These are phyloP conservation scores for Corythornis vintsioides DNA, from an alignment of 2,113 vertebrate species.

Conservation along the genomic window DNA sequence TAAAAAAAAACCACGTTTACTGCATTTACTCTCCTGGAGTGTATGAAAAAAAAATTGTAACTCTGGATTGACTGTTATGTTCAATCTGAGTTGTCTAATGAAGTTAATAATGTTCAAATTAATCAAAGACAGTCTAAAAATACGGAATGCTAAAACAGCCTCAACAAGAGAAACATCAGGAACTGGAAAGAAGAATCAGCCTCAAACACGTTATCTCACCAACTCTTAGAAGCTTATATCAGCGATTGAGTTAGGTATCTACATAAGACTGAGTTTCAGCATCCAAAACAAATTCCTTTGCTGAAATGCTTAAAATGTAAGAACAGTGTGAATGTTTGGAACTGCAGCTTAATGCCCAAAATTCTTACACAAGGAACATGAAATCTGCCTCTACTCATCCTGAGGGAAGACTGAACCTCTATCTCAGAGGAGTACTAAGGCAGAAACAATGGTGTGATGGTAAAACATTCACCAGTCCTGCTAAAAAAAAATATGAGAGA, in stretches of 20 bases:
- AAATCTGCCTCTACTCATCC: not conserved
- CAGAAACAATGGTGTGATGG: not conserved
- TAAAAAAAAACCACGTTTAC: not conserved
- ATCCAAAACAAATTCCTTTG: not conserved
- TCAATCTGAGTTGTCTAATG: not conserved
- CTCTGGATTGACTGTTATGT: not conserved
- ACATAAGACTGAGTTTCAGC: not conserved
- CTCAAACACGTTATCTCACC: not conserved
- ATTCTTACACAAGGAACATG: not conserved
- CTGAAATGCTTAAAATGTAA: not conserved
- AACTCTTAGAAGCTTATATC: not conserved
- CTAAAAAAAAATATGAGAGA: not conserved
- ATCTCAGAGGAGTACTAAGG: not conserved
- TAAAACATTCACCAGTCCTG: not conserved
- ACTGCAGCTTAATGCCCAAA: not conserved
- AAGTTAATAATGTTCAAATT: not conserved
- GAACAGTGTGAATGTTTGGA: not conserved
- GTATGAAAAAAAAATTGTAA: not conserved
- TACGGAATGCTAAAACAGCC: not conserved
- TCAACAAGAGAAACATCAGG: not conserved
- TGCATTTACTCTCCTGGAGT: not conserved
- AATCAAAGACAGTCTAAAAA: not conserved
- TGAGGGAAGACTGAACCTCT: not conserved
- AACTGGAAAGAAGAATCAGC: not conserved
- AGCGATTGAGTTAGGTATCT: not conserved